Percentiles rank a stretch among this genome's conserved stretches.
Evolutionary conservation across 2,797 vertebrate species (phyloP).

Genomic region (Pempheris klunzingeri): DNA sequence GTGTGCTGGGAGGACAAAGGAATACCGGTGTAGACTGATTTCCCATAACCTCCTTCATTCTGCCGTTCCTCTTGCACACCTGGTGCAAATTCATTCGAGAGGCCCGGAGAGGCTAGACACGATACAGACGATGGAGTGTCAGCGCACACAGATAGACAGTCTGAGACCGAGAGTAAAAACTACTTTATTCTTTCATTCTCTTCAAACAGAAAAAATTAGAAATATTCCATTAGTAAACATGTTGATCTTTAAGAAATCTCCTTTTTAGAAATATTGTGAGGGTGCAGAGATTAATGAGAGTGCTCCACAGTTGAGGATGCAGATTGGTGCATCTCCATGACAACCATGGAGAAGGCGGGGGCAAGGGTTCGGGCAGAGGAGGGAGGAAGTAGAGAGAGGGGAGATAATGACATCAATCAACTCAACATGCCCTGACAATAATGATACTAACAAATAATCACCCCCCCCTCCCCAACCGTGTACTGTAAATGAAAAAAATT

Average conservation of each 20-base stretch:
- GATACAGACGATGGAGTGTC: not conserved
- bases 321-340: constrained; percentile 77
- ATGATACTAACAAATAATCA: constrained; percentile 70
- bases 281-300: constrained; percentile 81
- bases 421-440: constrained; percentile 80
- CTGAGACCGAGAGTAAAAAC: constrained; percentile 80
- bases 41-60: constrained; percentile 62
- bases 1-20: constrained; percentile 28
- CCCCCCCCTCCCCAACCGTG: constrained; percentile 28
- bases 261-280: constrained; percentile 80
- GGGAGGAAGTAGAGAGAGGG: constrained; percentile 39
- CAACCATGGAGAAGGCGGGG: constrained; percentile 65
- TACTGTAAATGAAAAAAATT: constrained; percentile 57
- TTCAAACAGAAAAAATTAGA: constrained; percentile 83
- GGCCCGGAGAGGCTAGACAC: constrained; percentile 7
- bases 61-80: constrained; percentile 52
- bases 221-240: constrained; percentile 84
- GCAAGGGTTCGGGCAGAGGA: constrained; percentile 35
- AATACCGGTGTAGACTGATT: constrained; percentile 49
- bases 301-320: constrained; percentile 77
- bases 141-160: constrained; percentile 27
- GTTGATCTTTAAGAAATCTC: constrained; percentile 82
- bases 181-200: constrained; percentile 87
- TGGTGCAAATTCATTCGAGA: constrained; percentile 64
- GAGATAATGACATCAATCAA: constrained; percentile 77